Percentiles rank a stretch among this genome's conserved stretches.
phyloP scores from a whole-genome alignment of 2,888 invertebrate species.

The Noctua janthina region DNA sequence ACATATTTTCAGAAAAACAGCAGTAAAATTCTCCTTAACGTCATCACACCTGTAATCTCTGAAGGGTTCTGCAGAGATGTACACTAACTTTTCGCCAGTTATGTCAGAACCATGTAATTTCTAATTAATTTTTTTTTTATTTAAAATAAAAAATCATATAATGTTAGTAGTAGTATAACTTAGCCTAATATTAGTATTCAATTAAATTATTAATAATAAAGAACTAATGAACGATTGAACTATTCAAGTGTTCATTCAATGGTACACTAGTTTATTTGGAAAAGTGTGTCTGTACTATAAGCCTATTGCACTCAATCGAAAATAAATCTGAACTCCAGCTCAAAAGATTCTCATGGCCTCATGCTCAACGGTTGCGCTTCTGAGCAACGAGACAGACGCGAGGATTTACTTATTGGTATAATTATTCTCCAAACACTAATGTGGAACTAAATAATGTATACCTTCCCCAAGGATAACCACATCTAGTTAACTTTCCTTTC shows the following conservation, averaged over 20 bases:
- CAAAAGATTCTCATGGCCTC: background rate
- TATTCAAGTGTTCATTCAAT: too few relatives aligned
- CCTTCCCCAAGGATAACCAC: conserved; percentile 4
- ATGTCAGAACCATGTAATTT: background rate
- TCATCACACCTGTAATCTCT: background rate
- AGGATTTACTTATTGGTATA: background rate
- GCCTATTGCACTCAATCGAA: background rate
- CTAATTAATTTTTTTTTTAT: too few relatives aligned
- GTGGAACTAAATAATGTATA: background rate
- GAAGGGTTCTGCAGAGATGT: background rate
- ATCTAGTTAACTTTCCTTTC: conserved; percentile 25
- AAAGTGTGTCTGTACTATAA: too few relatives aligned
- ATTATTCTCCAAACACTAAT: background rate
- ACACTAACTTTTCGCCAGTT: background rate
- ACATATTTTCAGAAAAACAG: too few relatives aligned
- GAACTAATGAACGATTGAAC: too few relatives aligned
- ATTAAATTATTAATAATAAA: too few relatives aligned
- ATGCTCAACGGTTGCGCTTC: background rate
- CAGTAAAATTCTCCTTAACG: background rate
- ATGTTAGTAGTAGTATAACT: too few relatives aligned
- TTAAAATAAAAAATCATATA: too few relatives aligned
- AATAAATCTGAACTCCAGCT: background rate
- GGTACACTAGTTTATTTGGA: too few relatives aligned
- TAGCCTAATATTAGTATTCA: too few relatives aligned
- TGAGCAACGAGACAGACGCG: background rate